phyloP scores from a whole-genome alignment of 2,888 invertebrate genomes.

The Drosophila ezoana region DNA sequence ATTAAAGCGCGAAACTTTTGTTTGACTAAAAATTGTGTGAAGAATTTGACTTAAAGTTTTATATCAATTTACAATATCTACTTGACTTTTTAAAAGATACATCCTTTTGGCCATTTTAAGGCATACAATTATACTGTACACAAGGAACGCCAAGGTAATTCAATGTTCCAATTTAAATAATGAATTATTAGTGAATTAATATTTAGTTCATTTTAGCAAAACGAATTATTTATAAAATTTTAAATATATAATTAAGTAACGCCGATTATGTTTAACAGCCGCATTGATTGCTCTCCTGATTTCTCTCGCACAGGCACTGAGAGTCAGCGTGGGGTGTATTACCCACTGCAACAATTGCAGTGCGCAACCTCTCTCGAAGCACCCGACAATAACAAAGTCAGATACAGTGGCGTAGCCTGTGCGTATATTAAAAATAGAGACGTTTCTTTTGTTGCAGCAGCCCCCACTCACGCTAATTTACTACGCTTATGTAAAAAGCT shows the following conservation, averaged over 20 bases:
- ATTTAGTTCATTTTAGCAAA: too few species aligned
- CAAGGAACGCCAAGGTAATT: too few species aligned
- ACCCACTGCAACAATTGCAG: slow-evolving; percentile 53
- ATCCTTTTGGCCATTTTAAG: too few species aligned
- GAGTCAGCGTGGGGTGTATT: slow-evolving; percentile 34
- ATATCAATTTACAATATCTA: too few species aligned
- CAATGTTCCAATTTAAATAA: too few species aligned
- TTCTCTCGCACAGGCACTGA: background rate
- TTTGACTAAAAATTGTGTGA: too few species aligned
- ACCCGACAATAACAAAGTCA: slow-evolving; percentile 28
- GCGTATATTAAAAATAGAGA: background rate
- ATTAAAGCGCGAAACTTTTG: background rate
- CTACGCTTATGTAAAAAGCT: slow-evolving; percentile 57
- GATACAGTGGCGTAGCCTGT: slow-evolving; percentile 29
- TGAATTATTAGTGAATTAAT: too few species aligned
- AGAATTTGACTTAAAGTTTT: too few species aligned
- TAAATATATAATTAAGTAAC: slow-evolving; percentile 33
- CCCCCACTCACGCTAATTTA: background rate
- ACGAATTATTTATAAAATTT: background rate
- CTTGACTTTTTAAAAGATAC: too few species aligned
- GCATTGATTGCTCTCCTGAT: slow-evolving; percentile 12
- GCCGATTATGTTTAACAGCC: slow-evolving; percentile 16
- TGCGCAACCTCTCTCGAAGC: slow-evolving; percentile 49
- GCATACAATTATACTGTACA: too few species aligned
- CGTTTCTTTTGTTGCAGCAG: background rate